Evolutionary conservation across 2,113 vertebrate species (phyloP), one percentile per base, ranked within the genome.

Genomic region (human (Homo sapiens)): DNA sequence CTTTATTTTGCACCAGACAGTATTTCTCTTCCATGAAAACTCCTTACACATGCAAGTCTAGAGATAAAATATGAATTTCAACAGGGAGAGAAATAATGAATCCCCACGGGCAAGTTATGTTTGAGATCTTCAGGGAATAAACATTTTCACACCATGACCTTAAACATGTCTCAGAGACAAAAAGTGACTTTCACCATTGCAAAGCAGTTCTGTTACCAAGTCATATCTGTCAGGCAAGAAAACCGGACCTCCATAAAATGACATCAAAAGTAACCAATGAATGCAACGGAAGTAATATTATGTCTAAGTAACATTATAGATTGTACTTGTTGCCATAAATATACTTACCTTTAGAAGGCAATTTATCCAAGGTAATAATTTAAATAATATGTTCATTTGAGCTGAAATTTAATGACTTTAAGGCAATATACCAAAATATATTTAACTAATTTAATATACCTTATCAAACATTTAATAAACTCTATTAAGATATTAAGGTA

Each of bases 51-150:
- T 91, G 2, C 27, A 93, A 81, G 32, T 59, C 43, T 92, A 85
- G 10, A 89, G 88, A 96, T 89, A 73, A 93, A 82, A 18, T 25
- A 52, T 40, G 45, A 82, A 92, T 92, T 93, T 89, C 59, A 82
- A 45, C 23, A 96, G 72, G 13, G 68, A 92, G 32, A 72, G 72
- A 92, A 95, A 94, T 95, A 97, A 96, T 81, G 73, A 95, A 23
- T 86, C 43, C 82, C 82, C 3, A 45, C 61, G 75, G 85, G 52
- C 89, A 87, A 92, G 78, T 68, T 97, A 73, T 35, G 23, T 96
- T 95, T 89, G 82, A 97, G 73, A 93, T 93, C 66, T 82, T 92
- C 55, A 73, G 73, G 90, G 68, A 52, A 89, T 78, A 92, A 92
- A 72, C 57, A 85, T 93, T 90, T 96, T 59, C 35, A 87, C 79